Percentiles rank a stretch among this genome's conserved stretches.
Conservation (phyloP, 2,797 vertebrate genomes). For the Bradypodion ventrale region DNA sequence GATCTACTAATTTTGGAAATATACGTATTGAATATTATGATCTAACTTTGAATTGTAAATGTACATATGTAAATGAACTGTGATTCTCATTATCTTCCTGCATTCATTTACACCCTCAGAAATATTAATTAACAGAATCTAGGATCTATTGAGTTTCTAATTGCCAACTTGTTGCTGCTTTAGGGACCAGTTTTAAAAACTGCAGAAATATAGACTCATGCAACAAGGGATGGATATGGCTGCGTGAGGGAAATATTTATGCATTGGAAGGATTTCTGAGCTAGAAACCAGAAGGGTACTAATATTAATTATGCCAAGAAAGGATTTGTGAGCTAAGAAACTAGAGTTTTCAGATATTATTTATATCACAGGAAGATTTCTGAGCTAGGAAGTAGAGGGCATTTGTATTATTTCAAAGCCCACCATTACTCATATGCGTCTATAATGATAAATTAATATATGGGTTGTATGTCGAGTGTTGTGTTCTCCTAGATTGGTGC, state of each 20-base stretch:
- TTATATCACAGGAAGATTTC: not conserved
- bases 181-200: not conserved
- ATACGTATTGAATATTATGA: not conserved
- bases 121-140: not conserved
- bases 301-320: too few relatives aligned
- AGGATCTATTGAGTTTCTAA: not conserved
- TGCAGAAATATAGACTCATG: fast-evolving
- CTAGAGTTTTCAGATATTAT: too few relatives aligned
- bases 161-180: not conserved
- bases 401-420: too few relatives aligned
- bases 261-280: not conserved
- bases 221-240: not conserved
- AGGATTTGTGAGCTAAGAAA: too few relatives aligned
- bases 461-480: not conserved
- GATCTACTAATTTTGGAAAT: not conserved
- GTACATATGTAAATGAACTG: not conserved
- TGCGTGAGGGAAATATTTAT: not conserved
- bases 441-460: not conserved
- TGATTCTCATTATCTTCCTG: not conserved
- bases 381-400: not conserved
- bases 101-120: not conserved
- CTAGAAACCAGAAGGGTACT: not conserved
- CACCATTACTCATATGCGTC: too few relatives aligned
- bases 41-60: not conserved
- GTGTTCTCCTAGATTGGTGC: not conserved